Conservation (phyloP, 1,140 invertebrate genomes). For the Plutomurus gul region DNA sequence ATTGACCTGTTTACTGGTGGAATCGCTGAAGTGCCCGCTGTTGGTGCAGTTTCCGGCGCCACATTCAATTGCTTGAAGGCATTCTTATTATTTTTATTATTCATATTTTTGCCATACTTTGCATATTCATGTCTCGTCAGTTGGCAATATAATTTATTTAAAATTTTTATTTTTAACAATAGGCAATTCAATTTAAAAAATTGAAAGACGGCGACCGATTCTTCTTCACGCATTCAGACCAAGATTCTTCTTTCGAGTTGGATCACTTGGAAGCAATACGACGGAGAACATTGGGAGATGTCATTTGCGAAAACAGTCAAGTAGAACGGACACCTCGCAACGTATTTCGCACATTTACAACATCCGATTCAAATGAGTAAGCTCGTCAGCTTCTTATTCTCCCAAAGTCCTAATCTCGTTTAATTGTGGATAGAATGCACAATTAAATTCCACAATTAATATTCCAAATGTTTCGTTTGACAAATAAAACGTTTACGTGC, state of each 20-base stretch:
- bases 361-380: too few species aligned
- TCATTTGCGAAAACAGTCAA: slow-evolving; percentile 51
- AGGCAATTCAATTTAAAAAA: slow-evolving; percentile 33
- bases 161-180: too few species aligned
- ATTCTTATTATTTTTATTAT: too few species aligned
- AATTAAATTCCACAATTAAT: too few species aligned
- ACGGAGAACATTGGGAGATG: slow-evolving; percentile 44
- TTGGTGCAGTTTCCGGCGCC: slow-evolving; percentile 61
- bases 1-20: slow-evolving; percentile 65
- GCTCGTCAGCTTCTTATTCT: too few species aligned
- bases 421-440: too few species aligned
- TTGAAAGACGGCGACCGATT: slow-evolving; percentile 39
- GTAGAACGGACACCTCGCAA: slow-evolving; percentile 35
- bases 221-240: slow-evolving; percentile 52
- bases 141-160: too few species aligned
- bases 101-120: too few species aligned
- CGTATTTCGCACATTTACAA: slow-evolving; percentile 40
- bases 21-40: slow-evolving; percentile 61
- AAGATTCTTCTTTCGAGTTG: slow-evolving; percentile 54
- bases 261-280: slow-evolving; percentile 29
- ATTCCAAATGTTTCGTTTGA: too few species aligned
- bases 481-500: too few species aligned
- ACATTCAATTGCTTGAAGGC: slow-evolving; percentile 60
- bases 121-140: too few species aligned
- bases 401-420: too few species aligned